Evolutionary conservation across 2,888 invertebrate species (phyloP), one percentile per base, ranked within the genome.

Genomic region (Cerceris ruficornis): DNA sequence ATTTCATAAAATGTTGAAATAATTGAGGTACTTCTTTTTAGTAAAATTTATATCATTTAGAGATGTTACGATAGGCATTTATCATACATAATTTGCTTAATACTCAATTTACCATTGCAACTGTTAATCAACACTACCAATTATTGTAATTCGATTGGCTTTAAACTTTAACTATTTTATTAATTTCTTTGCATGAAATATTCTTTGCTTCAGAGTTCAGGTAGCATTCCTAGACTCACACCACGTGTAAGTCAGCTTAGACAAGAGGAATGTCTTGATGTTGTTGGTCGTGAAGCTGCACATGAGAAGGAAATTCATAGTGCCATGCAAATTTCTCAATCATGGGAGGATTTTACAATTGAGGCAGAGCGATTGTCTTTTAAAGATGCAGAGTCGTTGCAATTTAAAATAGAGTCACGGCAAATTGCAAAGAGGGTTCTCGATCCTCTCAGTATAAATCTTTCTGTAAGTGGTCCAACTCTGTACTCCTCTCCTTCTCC

Each of bases 251-350:
- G 95, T 88, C 98, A 98, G 92, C 93, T 98, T 71, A 95, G 98
- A 41, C 96, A 96, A 80, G 98, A 98, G 92, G 97, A 97, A 92
- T 97, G 97, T 89, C 96, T 97, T 6, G 98, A 97, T 90, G 94
- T 96, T 15, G 95, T 95, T 88, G 96, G 96, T 88, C 94, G 98
- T 72, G 98, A 98, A 93, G 96, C 97, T 73, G 97, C 97, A 17
- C 98, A 98, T 92, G 98, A 98, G 93, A 95, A 97, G 67, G 98
- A 98, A 92, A 95, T 98, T 67, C 97, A 98, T 92, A 96, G 96
- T 86, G 96, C 98, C 80, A 97, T 98, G 95, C 97, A 97, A 93
- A 98, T 98, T 93, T 98, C 98, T 2, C 98, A 98, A 92, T 98
- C 98, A 7, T 98, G 97, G 95, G 98, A 98, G 92, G 98, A 98